phyloP scores from a whole-genome alignment of 2,113 vertebrate species.

The Sula dactylatra region DNA sequence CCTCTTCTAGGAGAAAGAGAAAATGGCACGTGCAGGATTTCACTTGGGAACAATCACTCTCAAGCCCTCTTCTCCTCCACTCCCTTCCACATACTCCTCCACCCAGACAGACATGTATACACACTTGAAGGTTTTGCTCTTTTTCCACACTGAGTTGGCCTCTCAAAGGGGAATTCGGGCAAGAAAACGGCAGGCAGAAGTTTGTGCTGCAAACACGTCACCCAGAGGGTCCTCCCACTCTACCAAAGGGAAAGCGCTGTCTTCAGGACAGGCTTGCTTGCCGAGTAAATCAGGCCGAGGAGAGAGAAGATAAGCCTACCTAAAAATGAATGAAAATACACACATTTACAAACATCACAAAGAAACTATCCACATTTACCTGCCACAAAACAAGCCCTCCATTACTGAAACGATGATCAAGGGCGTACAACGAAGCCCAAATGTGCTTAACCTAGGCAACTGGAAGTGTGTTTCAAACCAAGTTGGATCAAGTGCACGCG shows the following conservation, averaged over 20 bases:
- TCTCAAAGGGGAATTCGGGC: neutral
- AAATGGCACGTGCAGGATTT: neutral
- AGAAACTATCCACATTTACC: neutral
- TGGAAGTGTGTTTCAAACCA: neutral
- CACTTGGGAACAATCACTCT: neutral
- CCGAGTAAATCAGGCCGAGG: neutral
- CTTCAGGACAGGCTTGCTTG: neutral
- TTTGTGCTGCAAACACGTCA: neutral
- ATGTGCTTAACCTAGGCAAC: neutral
- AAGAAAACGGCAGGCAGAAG: neutral
- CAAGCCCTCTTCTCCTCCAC: neutral
- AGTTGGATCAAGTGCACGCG: accelerated
- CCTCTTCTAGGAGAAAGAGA: neutral
- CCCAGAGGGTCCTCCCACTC: neutral
- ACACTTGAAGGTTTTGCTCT: neutral
- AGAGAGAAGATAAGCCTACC: neutral
- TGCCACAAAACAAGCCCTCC: neutral
- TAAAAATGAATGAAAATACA: neutral
- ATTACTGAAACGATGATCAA: neutral
- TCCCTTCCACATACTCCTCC: neutral
- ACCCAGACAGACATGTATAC: neutral
- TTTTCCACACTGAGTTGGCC: neutral
- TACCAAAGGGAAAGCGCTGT: neutral
- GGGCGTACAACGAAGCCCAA: neutral
- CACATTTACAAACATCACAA: neutral